A percentile compares a stretch with the other conserved stretches of the same genome.
These are phyloP conservation scores for Myocastor coypus DNA, from an alignment of 2,113 vertebrate species.

Conservation along the genomic window DNA sequence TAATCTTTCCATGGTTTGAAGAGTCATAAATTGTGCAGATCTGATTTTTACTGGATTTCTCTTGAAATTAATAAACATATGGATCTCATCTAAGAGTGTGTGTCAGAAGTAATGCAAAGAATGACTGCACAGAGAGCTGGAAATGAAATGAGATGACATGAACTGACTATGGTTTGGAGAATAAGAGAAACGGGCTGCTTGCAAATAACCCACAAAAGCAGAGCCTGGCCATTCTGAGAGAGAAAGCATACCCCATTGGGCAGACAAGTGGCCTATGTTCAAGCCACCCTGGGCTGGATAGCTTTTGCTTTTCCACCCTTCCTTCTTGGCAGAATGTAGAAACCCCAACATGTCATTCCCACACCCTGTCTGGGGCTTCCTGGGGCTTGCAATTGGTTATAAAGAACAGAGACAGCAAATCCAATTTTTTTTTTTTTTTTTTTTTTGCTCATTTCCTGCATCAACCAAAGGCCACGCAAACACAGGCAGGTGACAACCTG, in stretches of 20 bases:
- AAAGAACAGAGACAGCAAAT: not conserved
- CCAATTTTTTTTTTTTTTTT: no score
- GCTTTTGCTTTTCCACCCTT: not conserved
- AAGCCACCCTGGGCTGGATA: not conserved
- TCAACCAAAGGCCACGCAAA: not conserved
- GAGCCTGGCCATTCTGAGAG: not conserved
- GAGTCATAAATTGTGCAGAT: slow-evolving; percentile 82
- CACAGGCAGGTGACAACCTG: not conserved
- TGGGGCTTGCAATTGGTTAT: not conserved
- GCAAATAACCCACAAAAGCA: not conserved
- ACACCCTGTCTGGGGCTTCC: not conserved
- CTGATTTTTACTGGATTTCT: slow-evolving; percentile 79
- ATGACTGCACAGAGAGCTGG: slow-evolving; percentile 67
- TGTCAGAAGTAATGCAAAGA: slow-evolving; percentile 80
- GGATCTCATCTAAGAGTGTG: slow-evolving; percentile 75
- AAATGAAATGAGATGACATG: slow-evolving; percentile 75
- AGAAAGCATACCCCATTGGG: not conserved
- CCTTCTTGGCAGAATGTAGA: not conserved
- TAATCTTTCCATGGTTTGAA: slow-evolving; percentile 71
- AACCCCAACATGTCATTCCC: not conserved
- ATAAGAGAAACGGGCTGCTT: slow-evolving; percentile 41
- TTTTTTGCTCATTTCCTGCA: not conserved
- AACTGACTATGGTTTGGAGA: slow-evolving; percentile 68
- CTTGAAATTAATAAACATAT: slow-evolving; percentile 81
- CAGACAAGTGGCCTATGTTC: not conserved